Conservation (phyloP, 2,113 vertebrate species). For the Corythoichthys haematopterus region DNA sequence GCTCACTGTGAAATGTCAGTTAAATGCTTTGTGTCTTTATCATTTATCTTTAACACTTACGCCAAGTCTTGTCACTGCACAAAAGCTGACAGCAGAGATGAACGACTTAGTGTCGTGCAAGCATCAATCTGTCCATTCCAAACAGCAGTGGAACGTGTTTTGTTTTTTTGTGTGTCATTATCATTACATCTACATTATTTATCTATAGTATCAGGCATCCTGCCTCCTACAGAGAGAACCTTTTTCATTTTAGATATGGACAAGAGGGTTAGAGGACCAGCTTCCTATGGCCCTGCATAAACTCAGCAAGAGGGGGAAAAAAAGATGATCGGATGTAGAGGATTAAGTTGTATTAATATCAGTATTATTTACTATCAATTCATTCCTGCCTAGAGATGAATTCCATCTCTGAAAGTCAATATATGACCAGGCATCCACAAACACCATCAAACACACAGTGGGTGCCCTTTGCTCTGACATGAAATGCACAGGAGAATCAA, state of each 20-base stretch:
- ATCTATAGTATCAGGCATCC: background rate
- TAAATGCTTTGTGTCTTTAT: background rate
- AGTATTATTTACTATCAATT: background rate
- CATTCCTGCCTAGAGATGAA: background rate
- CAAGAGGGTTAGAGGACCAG: background rate
- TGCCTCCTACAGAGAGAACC: background rate
- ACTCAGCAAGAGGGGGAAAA: background rate
- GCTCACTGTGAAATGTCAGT: background rate
- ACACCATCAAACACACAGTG: background rate
- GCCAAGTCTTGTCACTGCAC: background rate
- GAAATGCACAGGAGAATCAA: slow-evolving; percentile 13
- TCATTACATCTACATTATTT: background rate
- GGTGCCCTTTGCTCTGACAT: background rate
- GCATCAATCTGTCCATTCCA: slow-evolving; percentile 3
- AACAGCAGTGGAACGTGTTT: background rate
- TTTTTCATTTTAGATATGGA: background rate
- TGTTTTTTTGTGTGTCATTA: background rate
- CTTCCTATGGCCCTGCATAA: background rate
- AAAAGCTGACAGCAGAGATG: slow-evolving; percentile 2
- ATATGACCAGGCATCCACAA: background rate
- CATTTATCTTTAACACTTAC: background rate
- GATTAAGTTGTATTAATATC: background rate
- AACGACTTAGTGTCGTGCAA: background rate
- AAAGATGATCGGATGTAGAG: background rate
- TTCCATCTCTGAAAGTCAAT: background rate